These are phyloP conservation scores for Hirtodrosophila trivittata DNA, from an alignment of 2,888 invertebrate genomes.

Conservation along the genomic window DNA sequence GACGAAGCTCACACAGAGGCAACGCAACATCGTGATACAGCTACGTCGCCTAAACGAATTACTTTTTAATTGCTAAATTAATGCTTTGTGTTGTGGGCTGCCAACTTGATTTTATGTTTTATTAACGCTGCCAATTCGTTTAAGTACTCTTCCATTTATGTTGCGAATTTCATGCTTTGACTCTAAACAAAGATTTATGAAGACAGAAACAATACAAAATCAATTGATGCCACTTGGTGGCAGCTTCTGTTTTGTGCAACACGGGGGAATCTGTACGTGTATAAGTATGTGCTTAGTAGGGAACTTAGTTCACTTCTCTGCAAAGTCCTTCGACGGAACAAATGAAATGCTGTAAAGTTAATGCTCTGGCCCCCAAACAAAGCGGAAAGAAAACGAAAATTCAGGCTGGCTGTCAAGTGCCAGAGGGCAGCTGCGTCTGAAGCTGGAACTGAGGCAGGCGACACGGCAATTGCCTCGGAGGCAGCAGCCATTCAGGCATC, in stretches of 20 bases:
- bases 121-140: conserved; percentile 7
- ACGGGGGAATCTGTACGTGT: conserved; percentile 35
- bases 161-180: no score
- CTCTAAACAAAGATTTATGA: not conserved
- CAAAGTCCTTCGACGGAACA: conserved; percentile 29
- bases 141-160: not conserved
- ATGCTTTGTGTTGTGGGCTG: no score
- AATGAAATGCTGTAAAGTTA: conserved; percentile 62
- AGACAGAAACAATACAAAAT: conserved; percentile 7
- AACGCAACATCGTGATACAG: no score
- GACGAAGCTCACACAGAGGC: no score
- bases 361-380: conserved; percentile 40
- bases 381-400: conserved; percentile 49
- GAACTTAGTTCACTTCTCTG: conserved; percentile 21
- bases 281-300: conserved; percentile 41
- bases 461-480: conserved; percentile 58
- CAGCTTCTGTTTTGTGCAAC: conserved; percentile 16
- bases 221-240: conserved; percentile 37
- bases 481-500: conserved; percentile 10
- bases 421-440: conserved; percentile 55
- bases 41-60: no score
- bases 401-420: conserved; percentile 70
- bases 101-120: no score
- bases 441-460: conserved; percentile 33
- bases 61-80: no score